phyloP scores from a whole-genome alignment of 2,797 vertebrate species.

The Brotula barbata region DNA sequence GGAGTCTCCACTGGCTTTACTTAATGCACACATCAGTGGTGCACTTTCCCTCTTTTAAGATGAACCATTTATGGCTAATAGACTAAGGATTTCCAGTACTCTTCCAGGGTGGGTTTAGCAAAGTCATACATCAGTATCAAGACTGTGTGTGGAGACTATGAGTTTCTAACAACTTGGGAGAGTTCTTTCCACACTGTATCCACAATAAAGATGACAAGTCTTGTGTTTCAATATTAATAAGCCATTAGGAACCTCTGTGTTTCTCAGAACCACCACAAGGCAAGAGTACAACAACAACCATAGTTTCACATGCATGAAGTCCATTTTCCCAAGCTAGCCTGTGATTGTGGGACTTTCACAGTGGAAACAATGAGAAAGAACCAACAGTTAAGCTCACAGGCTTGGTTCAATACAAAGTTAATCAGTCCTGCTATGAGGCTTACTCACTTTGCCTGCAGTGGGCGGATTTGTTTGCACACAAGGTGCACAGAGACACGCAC shows the following conservation, averaged over 20 bases:
- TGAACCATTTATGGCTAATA: constrained; percentile 38
- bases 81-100: constrained; percentile 55
- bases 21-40: constrained; percentile 49
- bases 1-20: constrained; percentile 31
- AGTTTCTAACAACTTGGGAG: constrained; percentile 50
- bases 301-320: constrained; percentile 55
- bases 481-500: constrained; percentile 44
- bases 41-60: constrained; percentile 49
- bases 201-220: constrained; percentile 58
- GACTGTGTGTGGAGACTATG: constrained; percentile 41
- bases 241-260: constrained; percentile 45
- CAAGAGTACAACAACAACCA: constrained; percentile 61
- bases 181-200: constrained; percentile 58
- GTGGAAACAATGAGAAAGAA: constrained; percentile 72
- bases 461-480: constrained; percentile 50
- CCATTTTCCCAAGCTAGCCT: constrained; percentile 60
- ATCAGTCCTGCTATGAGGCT: constrained; percentile 55
- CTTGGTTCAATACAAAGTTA: constrained; percentile 57
- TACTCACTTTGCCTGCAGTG: constrained; percentile 51
- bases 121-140: constrained; percentile 60
- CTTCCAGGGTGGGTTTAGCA: constrained; percentile 45
- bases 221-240: constrained; percentile 64
- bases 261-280: constrained; percentile 59
- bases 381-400: constrained; percentile 43
- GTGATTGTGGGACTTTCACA: constrained; percentile 63